A percentile compares a stretch with the other conserved stretches of the same genome.
Evolutionary conservation across 2,888 invertebrate species (phyloP).

Genomic region (Eurois occulta): DNA sequence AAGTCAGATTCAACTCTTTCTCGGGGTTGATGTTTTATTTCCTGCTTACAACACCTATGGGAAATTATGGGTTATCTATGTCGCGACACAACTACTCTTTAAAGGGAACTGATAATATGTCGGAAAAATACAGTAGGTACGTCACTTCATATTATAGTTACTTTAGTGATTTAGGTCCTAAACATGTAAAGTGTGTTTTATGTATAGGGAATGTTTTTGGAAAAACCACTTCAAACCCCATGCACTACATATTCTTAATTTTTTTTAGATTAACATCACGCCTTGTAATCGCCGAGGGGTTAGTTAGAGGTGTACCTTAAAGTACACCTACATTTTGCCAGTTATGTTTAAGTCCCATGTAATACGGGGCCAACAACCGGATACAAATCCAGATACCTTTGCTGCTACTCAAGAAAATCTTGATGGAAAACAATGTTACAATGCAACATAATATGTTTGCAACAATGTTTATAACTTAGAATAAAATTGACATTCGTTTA

Average conservation of each 20-base stretch:
- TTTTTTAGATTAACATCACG: background rate
- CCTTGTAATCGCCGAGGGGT: background rate
- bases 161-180: background rate
- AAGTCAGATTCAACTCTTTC: constrained; percentile 28
- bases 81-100: constrained; percentile 13
- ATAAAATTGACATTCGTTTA: background rate
- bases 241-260: background rate
- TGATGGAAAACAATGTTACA: background rate
- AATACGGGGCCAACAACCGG: background rate
- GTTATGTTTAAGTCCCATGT: background rate
- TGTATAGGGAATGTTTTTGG: background rate
- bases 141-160: background rate
- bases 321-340: background rate
- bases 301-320: background rate
- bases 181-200: background rate
- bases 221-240: background rate
- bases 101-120: background rate
- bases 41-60: constrained; percentile 48
- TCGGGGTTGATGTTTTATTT: constrained; percentile 30
- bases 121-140: background rate
- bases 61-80: constrained; percentile 45
- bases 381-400: background rate
- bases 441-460: no score
- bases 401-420: background rate
- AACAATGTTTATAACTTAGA: background rate